A percentile compares a stretch with the other conserved stretches of the same genome.
Evolutionary conservation across 1,140 invertebrate species (phyloP).

Genomic region (Zaprionus camerounensis): DNA sequence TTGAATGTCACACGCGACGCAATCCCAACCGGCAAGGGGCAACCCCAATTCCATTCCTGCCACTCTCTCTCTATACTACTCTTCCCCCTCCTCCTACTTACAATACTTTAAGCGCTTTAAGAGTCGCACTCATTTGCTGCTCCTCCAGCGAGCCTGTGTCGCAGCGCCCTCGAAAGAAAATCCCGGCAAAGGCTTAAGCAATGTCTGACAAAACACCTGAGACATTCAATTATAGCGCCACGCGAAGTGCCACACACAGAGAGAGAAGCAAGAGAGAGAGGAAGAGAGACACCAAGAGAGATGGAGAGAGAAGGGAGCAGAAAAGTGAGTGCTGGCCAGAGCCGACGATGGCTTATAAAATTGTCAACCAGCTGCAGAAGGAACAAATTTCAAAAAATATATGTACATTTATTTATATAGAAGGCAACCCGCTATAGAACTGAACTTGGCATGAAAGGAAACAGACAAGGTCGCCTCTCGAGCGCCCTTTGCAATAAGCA

Average conservation of each 20-base stretch:
- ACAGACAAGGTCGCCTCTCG: neutral
- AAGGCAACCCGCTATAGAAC: neutral
- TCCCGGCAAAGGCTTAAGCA: slow-evolving; percentile 83
- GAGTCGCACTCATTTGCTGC: slow-evolving; percentile 40
- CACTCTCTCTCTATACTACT: too few species aligned
- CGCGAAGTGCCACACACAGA: slow-evolving; percentile 46
- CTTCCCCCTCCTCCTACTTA: neutral
- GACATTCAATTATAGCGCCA: slow-evolving; percentile 83
- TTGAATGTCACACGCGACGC: slow-evolving; percentile 67
- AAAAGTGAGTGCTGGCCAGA: slow-evolving; percentile 18
- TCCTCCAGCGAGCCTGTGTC: neutral
- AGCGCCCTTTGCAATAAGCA: too few species aligned
- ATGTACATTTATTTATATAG: slow-evolving; percentile 16
- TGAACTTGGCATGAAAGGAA: neutral
- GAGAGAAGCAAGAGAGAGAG: neutral
- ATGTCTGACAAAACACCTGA: slow-evolving; percentile 84
- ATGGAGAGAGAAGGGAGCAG: slow-evolving; percentile 5
- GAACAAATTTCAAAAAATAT: slow-evolving; percentile 31
- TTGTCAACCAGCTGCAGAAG: slow-evolving; percentile 58
- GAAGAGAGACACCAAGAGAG: neutral
- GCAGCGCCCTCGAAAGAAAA: slow-evolving; percentile 51
- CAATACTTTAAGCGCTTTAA: slow-evolving; percentile 73
- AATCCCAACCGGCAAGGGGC: neutral
- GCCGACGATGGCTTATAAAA: slow-evolving; percentile 59
- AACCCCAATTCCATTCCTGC: neutral